Evolutionary conservation across 2,888 invertebrate species (phyloP), one percentile per base, ranked within the genome.

Genomic region (Tridacna gigas): DNA sequence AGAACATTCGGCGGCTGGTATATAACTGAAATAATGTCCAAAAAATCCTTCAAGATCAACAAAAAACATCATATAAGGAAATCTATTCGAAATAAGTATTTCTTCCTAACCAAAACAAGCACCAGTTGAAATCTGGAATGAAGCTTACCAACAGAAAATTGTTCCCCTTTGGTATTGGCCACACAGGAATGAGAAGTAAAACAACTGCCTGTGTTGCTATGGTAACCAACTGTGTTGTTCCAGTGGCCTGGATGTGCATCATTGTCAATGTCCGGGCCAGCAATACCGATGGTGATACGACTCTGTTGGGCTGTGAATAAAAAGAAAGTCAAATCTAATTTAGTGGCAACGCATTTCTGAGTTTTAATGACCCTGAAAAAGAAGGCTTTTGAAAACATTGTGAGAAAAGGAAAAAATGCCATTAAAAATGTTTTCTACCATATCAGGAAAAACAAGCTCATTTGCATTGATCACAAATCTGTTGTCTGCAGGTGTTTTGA

Each of bases 201-300:
- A 81, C 93, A 94, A 48, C 86, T 88, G 13, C 93, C 94, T 51
- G 91, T 92, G 81, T 93, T 86, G 69, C 92, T 94, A 77, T 92
- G 91, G 88, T 93, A 94, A 80, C 94, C 94, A 25, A 94, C 93
- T 15, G 94, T 93, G 76, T 92, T 91, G 69, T 92, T 93, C 92
- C 93, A 94, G 69, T 91, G 86, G 0, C 94, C 94, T 18, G 93
- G 93, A 61, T 89, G 90, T n/a, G 90, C 90, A 79, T 93, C 92
- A 75, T 93, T 91, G n/a, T 89, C 89, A 37, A 94, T 93, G 79
- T 93, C 91, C 18, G 92, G 90, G 20, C 93, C 93, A 65, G 94
- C 94, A 71, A 94, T 93, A 47, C 94, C 94, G 26, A 94, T 86
- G 3, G 92, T 92, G 20, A 94, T 91, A 67, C 89, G 89, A 83